phyloP scores from a whole-genome alignment of 2,797 vertebrate genomes.

The Oreortyx pictus region DNA sequence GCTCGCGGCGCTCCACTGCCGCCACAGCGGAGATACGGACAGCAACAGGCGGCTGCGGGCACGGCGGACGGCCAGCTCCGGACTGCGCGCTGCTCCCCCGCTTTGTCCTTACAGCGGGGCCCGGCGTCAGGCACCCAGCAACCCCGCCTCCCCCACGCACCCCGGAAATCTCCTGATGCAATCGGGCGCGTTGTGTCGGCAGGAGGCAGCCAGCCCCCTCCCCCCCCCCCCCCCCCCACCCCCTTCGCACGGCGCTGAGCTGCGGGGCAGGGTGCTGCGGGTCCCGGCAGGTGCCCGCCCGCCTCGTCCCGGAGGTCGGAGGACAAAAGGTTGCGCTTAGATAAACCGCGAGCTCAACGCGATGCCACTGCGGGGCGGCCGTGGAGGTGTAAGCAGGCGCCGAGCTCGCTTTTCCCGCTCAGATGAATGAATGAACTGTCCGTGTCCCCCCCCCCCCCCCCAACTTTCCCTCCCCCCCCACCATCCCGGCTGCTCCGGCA shows the following conservation, averaged over 20 bases:
- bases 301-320: background rate
- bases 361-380: background rate
- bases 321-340: fast-evolving
- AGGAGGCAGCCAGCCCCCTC: background rate
- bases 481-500: fast-evolving
- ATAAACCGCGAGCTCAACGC: background rate
- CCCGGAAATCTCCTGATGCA: background rate
- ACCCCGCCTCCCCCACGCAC: too few relatives aligned
- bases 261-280: background rate
- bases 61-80: fast-evolving
- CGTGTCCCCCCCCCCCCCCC: too few relatives aligned
- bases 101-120: too few relatives aligned
- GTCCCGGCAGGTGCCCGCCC: background rate
- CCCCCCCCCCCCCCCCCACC: background rate
- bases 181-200: fast-evolving
- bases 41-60: background rate
- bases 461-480: too few relatives aligned
- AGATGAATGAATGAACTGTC: background rate
- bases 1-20: background rate
- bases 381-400: background rate
- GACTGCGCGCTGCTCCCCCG: fast-evolving
- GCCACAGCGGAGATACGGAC: too few relatives aligned
- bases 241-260: background rate
- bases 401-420: background rate
- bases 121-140: background rate